Conservation (phyloP, 1,140 invertebrate genomes). For the Spodoptera litura region DNA sequence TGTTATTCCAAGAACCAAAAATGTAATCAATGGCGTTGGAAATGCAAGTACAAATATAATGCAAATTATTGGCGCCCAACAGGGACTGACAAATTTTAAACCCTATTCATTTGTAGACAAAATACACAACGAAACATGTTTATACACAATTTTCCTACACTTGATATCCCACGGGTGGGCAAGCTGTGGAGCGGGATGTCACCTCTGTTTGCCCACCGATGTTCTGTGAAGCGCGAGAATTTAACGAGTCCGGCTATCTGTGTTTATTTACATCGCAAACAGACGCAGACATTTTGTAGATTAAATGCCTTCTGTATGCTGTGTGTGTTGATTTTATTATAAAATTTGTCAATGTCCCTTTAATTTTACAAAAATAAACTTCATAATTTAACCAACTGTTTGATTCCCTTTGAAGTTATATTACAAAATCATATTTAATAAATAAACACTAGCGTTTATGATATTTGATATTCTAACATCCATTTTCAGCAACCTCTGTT, state of each 20-base stretch:
- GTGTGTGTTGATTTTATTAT: conserved; percentile 16
- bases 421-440: too few species aligned
- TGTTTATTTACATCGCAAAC: conserved; percentile 62
- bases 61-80: conserved; percentile 55
- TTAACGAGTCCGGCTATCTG: conserved; percentile 64
- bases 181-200: conserved; percentile 39
- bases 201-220: conserved; percentile 45
- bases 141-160: conserved; percentile 21
- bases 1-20: too few species aligned
- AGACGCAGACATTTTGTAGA: conserved; percentile 66
- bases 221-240: conserved; percentile 64
- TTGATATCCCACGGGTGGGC: conserved; percentile 39
- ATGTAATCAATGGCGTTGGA: too few species aligned
- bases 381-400: neutral
- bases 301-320: conserved; percentile 55
- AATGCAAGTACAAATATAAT: neutral
- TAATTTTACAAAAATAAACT: neutral
- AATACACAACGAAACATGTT: conserved; percentile 1
- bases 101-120: neutral
- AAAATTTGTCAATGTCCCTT: conserved; percentile 7
- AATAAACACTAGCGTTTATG: too few species aligned
- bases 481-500: too few species aligned
- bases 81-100: conserved; percentile 34
- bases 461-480: too few species aligned
- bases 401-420: too few species aligned